A percentile compares a stretch with the other conserved stretches of the same genome.
Evolutionary conservation across 2,797 vertebrate genomes (phyloP).

Genomic region (Gallinago stenura): DNA sequence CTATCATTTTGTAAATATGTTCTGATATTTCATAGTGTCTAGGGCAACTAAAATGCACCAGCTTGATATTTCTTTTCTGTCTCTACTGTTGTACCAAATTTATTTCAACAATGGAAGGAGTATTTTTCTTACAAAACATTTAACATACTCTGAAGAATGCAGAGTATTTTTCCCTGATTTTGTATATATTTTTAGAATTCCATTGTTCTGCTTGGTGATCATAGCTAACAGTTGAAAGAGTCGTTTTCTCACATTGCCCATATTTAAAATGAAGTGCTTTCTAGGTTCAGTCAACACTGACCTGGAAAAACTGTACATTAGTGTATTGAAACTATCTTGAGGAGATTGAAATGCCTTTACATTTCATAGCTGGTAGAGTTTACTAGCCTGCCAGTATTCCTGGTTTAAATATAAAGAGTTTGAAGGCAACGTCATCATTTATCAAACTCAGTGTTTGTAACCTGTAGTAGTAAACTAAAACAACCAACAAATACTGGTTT

Average conservation of each 20-base stretch:
- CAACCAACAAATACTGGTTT: neutral
- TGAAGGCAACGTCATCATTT: neutral
- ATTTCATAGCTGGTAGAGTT: neutral
- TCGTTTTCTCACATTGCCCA: neutral
- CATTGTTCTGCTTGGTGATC: neutral
- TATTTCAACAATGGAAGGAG: neutral
- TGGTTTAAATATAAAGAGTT: neutral
- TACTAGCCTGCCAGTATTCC: neutral
- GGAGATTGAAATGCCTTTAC: neutral
- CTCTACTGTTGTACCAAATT: neutral
- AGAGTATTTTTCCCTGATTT: neutral
- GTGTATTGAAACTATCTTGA: neutral
- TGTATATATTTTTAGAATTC: neutral
- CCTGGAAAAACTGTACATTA: neutral
- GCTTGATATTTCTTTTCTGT: neutral
- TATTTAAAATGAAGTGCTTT: neutral
- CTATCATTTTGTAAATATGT: neutral
- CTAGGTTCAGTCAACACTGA: neutral
- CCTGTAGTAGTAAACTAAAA: neutral
- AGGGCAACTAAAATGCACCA: neutral
- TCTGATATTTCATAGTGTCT: neutral
- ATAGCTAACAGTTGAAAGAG: neutral
- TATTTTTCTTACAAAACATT: neutral
- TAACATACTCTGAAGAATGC: neutral
- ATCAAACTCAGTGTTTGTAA: neutral